Percentiles rank a stretch among this genome's conserved stretches.
Conservation (phyloP, 2,113 vertebrate genomes). For the Daubentonia madagascariensis region DNA sequence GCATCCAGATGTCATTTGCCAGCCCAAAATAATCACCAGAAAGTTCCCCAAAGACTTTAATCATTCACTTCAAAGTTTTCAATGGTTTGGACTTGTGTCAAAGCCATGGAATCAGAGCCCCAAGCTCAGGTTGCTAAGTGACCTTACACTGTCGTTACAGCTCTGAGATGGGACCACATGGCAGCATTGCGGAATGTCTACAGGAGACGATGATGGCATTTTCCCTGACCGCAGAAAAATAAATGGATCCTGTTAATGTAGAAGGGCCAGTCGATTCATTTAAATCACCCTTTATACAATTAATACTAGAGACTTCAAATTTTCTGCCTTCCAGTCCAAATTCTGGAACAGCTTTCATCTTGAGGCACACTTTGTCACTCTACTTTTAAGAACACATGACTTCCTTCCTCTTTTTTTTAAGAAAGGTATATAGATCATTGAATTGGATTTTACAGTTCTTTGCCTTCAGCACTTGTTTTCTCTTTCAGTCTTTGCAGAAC, state of each 20-base stretch:
- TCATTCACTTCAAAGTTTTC: conserved; percentile 20
- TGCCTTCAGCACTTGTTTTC: conserved; percentile 23
- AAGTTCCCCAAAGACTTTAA: conserved; percentile 26
- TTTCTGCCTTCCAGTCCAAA: background rate
- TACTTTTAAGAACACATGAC: background rate
- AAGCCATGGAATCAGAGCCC: conserved; percentile 18
- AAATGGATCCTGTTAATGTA: background rate
- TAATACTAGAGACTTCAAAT: background rate
- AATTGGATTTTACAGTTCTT: background rate
- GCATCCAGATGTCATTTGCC: conserved; percentile 27
- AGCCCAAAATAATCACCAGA: conserved; percentile 42
- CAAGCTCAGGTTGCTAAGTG: background rate
- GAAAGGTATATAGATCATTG: background rate
- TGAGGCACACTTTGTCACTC: background rate
- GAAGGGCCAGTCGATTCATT: background rate
- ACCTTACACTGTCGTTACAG: background rate
- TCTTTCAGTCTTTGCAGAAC: conserved; percentile 94
- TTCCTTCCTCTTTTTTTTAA: background rate
- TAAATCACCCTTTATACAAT: background rate
- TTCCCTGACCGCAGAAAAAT: background rate
- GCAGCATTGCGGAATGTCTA: background rate
- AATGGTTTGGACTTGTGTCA: background rate
- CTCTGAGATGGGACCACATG: background rate
- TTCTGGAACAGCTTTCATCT: conserved; percentile 13
- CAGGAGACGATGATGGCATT: background rate